A percentile compares a stretch with the other conserved stretches of the same genome.
Evolutionary conservation across 2,113 vertebrate species (phyloP).

Genomic region (Podarcis raffonei): DNA sequence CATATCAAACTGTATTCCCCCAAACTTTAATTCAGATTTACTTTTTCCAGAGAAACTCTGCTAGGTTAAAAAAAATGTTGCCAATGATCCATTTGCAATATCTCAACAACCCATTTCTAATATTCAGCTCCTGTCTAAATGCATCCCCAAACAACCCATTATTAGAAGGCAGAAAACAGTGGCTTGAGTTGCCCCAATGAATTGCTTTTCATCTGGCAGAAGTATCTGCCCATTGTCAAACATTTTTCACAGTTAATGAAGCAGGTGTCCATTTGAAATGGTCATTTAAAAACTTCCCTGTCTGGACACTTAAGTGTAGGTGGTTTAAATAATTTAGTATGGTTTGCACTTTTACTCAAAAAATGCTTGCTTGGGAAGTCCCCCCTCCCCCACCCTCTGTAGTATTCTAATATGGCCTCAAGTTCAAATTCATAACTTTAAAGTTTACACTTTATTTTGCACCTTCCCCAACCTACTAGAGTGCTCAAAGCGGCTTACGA

Average conservation of each 20-base stretch:
- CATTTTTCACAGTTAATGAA: slow-evolving; percentile 7
- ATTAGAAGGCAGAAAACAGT: too few species aligned
- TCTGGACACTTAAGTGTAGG: not conserved
- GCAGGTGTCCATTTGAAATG: slow-evolving; percentile 5
- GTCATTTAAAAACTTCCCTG: slow-evolving; percentile 19
- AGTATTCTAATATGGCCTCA: not conserved
- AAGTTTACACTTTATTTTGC: not conserved
- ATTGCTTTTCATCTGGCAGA: not conserved
- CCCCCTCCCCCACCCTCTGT: too few species aligned
- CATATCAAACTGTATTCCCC: too few species aligned
- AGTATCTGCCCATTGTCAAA: not conserved
- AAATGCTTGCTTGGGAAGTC: not conserved
- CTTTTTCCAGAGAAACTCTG: too few species aligned
- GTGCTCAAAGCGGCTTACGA: not conserved
- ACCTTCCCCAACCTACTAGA: not conserved
- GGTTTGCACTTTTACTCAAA: not conserved
- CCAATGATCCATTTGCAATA: too few species aligned
- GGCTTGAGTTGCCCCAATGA: too few species aligned
- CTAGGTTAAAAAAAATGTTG: too few species aligned
- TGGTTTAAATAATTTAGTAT: not conserved
- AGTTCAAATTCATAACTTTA: slow-evolving; percentile 15
- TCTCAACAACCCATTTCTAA: too few species aligned
- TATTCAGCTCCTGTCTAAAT: too few species aligned
- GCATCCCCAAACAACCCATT: too few species aligned
- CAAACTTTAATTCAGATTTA: too few species aligned